Percentiles rank a stretch among this genome's conserved stretches.
Conservation (phyloP, 2,797 vertebrate species). For the Paramormyrops hopkinsi region DNA sequence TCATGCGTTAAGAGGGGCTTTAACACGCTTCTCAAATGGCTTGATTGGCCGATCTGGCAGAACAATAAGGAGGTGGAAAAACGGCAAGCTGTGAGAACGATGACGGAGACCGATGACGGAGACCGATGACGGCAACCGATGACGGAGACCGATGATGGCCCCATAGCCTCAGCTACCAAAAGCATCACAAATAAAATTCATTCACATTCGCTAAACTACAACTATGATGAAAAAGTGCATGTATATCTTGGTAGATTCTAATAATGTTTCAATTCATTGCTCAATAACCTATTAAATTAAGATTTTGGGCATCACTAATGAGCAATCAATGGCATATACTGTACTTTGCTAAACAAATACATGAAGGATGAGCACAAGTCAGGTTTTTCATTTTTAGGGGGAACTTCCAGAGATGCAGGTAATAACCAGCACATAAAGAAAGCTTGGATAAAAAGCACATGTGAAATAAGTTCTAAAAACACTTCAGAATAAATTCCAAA, state of each 20-base stretch:
- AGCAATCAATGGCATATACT: not conserved
- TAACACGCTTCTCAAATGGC: not conserved
- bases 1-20: not conserved
- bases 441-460: not conserved
- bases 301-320: not conserved
- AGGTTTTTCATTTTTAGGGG: not conserved
- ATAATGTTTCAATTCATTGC: not conserved
- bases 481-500: not conserved
- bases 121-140: no score
- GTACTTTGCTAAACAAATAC: not conserved
- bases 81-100: not conserved
- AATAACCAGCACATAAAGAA: not conserved
- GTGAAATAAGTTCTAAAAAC: not conserved
- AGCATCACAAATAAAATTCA: not conserved
- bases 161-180: not conserved
- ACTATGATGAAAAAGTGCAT: not conserved
- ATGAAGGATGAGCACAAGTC: not conserved
- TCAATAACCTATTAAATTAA: not conserved
- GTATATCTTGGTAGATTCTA: not conserved
- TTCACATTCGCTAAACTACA: not conserved
- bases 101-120: not conserved
- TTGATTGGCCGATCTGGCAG: not conserved
- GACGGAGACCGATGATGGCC: not conserved
- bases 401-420: not conserved
- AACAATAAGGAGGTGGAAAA: not conserved